These are phyloP conservation scores for Melieria crassipennis DNA, from an alignment of 2,888 invertebrate genomes.

Conservation along the genomic window DNA sequence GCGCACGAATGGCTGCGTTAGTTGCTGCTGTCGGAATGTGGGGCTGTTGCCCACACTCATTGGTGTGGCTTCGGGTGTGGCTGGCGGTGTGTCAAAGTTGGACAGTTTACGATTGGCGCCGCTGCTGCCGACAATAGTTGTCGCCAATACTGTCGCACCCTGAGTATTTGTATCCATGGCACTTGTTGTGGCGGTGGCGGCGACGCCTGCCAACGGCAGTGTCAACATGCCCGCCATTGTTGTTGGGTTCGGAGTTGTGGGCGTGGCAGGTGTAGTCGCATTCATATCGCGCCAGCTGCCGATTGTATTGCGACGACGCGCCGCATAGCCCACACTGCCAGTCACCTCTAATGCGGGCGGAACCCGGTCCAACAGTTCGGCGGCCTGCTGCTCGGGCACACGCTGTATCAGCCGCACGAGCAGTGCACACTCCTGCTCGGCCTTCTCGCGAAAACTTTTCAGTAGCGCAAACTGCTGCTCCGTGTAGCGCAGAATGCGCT, in stretches of 20 bases:
- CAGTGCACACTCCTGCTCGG: constrained; percentile 77
- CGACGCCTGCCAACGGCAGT: constrained; percentile 28
- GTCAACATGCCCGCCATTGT: constrained; percentile 34
- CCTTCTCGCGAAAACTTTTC: constrained; percentile 77
- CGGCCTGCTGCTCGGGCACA: constrained; percentile 55
- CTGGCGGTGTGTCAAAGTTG: constrained; percentile 65
- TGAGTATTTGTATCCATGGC: constrained; percentile 41
- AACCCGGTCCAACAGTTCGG: constrained; percentile 50
- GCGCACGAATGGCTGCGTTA: constrained; percentile 41
- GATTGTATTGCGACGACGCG: constrained; percentile 55
- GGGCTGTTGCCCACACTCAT: constrained; percentile 66
- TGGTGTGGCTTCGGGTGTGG: constrained; percentile 65
- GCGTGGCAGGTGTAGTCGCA: constrained; percentile 42
- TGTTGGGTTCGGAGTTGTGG: constrained; percentile 51
- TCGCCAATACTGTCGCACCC: constrained; percentile 21
- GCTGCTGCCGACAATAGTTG: constrained; percentile 23
- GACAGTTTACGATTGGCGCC: constrained; percentile 55
- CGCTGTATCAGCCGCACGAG: constrained; percentile 68
- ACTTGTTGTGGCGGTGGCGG: constrained; percentile 34
- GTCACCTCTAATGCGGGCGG: constrained; percentile 54
- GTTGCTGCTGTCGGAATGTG: constrained; percentile 61
- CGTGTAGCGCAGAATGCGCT: constrained; percentile 78
- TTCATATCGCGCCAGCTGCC: constrained; percentile 53
- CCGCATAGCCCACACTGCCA: constrained; percentile 41
- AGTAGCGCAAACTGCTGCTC: constrained; percentile 80